Evolutionary conservation across 2,797 vertebrate genomes (phyloP), one percentile per base, ranked within the genome.

Genomic region (Salarias fasciatus): DNA sequence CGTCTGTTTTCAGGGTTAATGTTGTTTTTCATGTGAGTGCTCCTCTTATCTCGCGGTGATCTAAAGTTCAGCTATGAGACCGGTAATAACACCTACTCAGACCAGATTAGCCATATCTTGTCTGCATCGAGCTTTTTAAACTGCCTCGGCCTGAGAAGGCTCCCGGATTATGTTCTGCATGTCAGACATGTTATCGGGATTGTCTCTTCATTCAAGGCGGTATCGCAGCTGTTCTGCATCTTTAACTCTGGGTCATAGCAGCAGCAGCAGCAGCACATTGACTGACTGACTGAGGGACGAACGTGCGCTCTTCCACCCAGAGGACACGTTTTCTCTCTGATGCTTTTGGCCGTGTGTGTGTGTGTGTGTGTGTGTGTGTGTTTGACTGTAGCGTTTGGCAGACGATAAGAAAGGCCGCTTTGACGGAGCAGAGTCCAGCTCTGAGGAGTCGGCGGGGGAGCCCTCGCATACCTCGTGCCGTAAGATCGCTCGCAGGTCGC

Each of bases 341-440:
- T 80, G 73, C 62, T 89, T 90, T 86, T 90, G 87, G 88, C 87
- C 70, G 69, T 54, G 12, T 24, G 24, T 24, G 24, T 24, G 24
- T 3, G 70, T 54, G 12, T 38, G 12, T 74, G 18, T 24, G 24
- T 24, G 24, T 24, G 24, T 3, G 70, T 54, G 12, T 38, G 12
- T 74, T 57, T 72, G 72, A 78, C 71, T 78, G 58, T 77, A 61
- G 63, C 60, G 45, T 79, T 85, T 87, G 84, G 86, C 75, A 42
- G 53, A 29, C 5, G 83, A 86, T 86, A 76, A 86, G 75, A 86
- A 35, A 58, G 77, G 63, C 43, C 57, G 67, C 81, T 82, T 91
- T 89, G 86, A 87, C 78, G 42, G 64, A 55, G 80, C 54, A 54
- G 49, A 44, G 57, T 75, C 55, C 57, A 38, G 74, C 59, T 72